Evolutionary conservation across 1,140 invertebrate species (phyloP).

Genomic region (Lethocerus indicus): DNA sequence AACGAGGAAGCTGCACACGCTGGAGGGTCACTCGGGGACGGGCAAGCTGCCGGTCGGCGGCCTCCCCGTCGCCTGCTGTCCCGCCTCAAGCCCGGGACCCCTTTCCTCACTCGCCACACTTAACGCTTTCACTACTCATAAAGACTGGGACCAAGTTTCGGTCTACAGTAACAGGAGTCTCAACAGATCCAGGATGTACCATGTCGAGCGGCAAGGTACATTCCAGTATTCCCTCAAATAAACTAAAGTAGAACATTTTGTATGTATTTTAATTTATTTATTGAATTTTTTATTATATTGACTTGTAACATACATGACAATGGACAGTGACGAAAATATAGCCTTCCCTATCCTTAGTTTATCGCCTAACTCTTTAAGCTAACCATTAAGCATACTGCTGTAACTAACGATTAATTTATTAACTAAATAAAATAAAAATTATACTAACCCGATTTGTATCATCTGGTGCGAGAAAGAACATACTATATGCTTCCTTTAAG

Average conservation of each 20-base stretch:
- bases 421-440: no score
- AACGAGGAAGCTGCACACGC: constrained; percentile 49
- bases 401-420: no score
- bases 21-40: constrained; percentile 38
- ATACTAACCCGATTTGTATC: no score
- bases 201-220: constrained; percentile 42
- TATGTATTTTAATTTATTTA: not conserved
- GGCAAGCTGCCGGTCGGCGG: constrained; percentile 45
- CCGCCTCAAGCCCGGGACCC: constrained; percentile 53
- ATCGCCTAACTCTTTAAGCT: no score
- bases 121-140: constrained; percentile 63
- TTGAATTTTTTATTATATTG: no score
- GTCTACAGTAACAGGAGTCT: constrained; percentile 79
- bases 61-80: constrained; percentile 54
- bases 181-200: constrained; percentile 65
- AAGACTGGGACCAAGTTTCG: constrained; percentile 87
- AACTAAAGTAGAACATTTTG: not conserved
- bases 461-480: no score
- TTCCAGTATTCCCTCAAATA: no score
- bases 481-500: no score
- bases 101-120: constrained; percentile 61
- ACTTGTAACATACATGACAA: no score
- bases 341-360: no score
- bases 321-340: no score
- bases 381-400: no score